Evolutionary conservation across 2,888 invertebrate species (phyloP), one percentile per base, ranked within the genome.

Genomic region (Zonitis immaculata): DNA sequence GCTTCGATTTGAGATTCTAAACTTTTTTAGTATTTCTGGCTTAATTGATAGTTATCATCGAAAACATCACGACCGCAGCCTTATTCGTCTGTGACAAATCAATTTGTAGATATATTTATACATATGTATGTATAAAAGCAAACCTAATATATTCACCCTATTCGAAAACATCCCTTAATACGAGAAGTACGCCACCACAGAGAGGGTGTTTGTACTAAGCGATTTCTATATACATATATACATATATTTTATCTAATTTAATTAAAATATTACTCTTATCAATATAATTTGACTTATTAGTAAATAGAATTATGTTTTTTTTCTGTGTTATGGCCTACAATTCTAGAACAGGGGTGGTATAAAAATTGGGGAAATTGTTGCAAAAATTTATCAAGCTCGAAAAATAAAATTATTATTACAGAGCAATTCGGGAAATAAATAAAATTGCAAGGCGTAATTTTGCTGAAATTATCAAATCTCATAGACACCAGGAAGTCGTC

Each of bases 21-120:
- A n/a, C n/a, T n/a, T 25, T 56, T 72, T 71, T 59, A 51, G 63
- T 35, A 59, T 58, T 57, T 12, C 69, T 65, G 69, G 9, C 56
- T 60, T 66, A 66, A 69, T 70, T 68, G 74, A 76, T 74, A 71
- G 65, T 75, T 75, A 76, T 76, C 75, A 67, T 62, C 59, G 67
- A 68, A 73, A 75, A 73, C 72, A 74, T 73, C 71, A 72, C 68
- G 66, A 72, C 70, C 73, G 70, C 72, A 70, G 70, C 74, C 71
- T 71, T 70, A 67, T 73, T 74, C 73, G 73, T 63, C 73, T 73
- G 75, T 76, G 76, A 76, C 76, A 76, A 76, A 76, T 76, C 76
- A 76, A 76, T 76, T 76, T 75, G 75, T 74, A 74, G 74, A 76
- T 75, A 76, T 76, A 76, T 75, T 76, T 76, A 76, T 76, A 75